A percentile compares a stretch with the other conserved stretches of the same genome.
phyloP scores from a whole-genome alignment of 2,797 vertebrate genomes.

The Apogon talboti region DNA sequence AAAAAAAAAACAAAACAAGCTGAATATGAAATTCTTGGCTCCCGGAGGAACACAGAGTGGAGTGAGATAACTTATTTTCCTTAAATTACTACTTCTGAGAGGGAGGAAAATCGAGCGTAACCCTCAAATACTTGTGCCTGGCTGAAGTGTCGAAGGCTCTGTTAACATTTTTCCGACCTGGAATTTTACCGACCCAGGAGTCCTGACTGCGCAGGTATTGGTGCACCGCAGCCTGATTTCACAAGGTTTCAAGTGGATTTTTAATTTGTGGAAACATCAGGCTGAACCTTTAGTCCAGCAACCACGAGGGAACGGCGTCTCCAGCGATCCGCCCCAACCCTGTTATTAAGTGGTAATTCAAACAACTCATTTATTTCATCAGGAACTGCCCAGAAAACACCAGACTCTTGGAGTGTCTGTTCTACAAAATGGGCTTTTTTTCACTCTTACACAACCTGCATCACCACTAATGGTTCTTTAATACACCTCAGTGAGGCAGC shows the following conservation, averaged over 20 bases:
- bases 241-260: conserved; percentile 75
- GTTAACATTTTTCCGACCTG: conserved; percentile 70
- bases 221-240: conserved; percentile 67
- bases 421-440: conserved; percentile 16
- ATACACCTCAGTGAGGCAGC: background rate
- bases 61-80: conserved; percentile 51
- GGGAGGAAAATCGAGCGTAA: conserved; percentile 44
- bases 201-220: conserved; percentile 77
- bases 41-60: background rate
- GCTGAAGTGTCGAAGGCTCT: conserved; percentile 41
- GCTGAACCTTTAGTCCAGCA: conserved; percentile 69
- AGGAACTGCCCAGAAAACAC: conserved; percentile 53
- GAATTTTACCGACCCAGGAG: conserved; percentile 59
- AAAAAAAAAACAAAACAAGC: background rate
- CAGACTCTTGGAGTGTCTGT: conserved; percentile 38
- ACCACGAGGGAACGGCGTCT: conserved; percentile 78
- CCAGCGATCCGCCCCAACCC: conserved; percentile 74
- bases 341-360: conserved; percentile 80
- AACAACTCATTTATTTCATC: conserved; percentile 73
- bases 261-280: conserved; percentile 82
- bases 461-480: background rate
- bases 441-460: conserved; percentile 30
- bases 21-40: conserved; percentile 4
- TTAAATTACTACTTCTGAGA: conserved; percentile 23
- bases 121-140: conserved; percentile 19